These are phyloP conservation scores for Polydrusus tereticollis DNA, from an alignment of 2,888 invertebrate genomes.

Conservation along the genomic window DNA sequence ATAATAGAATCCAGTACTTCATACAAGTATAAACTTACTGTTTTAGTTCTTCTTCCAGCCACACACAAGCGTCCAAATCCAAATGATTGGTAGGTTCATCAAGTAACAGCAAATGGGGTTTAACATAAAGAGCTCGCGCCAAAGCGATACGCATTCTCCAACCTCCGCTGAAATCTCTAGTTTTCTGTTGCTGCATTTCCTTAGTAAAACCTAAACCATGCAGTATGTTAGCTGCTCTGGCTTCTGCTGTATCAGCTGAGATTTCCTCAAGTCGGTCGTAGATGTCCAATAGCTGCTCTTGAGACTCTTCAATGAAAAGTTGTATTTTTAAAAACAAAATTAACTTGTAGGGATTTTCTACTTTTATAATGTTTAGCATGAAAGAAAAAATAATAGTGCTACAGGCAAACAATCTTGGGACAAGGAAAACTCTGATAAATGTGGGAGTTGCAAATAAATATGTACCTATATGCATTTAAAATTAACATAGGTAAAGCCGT, in stretches of 20 bases:
- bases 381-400: no score
- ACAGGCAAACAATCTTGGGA: no score
- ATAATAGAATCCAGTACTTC: no score
- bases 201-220: constrained; percentile 95
- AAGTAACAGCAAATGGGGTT: constrained; percentile 94
- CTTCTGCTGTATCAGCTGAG: constrained; percentile 95
- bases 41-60: constrained; percentile 98
- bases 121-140: constrained; percentile 96
- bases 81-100: constrained; percentile 98
- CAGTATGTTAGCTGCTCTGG: constrained; percentile 93
- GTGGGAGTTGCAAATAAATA: no score
- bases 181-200: constrained; percentile 87
- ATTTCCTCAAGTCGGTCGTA: constrained; percentile 98
- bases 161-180: constrained; percentile 91
- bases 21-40: constrained; percentile 70
- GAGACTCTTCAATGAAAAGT: constrained; percentile 82
- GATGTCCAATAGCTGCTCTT: constrained; percentile 97
- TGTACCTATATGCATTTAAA: no score
- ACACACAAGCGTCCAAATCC: constrained; percentile 98
- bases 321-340: constrained; percentile 33
- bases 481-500: no score
- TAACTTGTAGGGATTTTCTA: no score
- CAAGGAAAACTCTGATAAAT: no score
- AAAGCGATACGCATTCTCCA: constrained; percentile 99
- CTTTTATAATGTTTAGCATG: no score